Evolutionary conservation across 2,888 invertebrate species (phyloP).

Genomic region (Himalopsyche japonica): DNA sequence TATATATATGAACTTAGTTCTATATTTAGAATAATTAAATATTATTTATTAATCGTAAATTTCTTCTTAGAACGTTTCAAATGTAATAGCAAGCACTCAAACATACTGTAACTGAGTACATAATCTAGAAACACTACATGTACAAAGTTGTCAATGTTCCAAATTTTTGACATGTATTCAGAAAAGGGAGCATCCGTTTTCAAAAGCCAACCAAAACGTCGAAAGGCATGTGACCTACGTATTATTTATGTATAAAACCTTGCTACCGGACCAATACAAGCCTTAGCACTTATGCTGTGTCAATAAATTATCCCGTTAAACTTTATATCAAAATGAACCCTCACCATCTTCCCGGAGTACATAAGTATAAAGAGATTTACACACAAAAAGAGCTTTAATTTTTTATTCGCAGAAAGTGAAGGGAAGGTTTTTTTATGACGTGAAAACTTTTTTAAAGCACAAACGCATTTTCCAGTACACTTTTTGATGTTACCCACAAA

Average conservation of each 20-base stretch:
- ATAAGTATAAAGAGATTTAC: background rate
- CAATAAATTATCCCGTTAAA: conserved; percentile 38
- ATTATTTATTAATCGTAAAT: no score
- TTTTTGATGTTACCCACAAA: background rate
- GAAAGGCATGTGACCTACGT: conserved; percentile 16
- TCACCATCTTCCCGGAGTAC: conserved; percentile 19
- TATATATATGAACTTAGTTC: no score
- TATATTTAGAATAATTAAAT: no score
- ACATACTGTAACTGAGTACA: no score
- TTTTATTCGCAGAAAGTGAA: background rate
- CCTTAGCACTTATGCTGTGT: conserved; percentile 37
- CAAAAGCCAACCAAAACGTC: background rate
- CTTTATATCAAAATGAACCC: conserved; percentile 36
- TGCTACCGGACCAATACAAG: conserved; percentile 8
- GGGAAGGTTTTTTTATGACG: background rate
- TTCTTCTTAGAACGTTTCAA: no score
- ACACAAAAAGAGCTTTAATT: background rate
- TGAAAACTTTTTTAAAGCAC: background rate
- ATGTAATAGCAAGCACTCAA: background rate
- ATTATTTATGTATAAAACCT: conserved; percentile 34
- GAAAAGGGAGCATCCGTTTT: background rate
- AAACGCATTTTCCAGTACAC: no score
- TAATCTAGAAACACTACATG: conserved; percentile 3
- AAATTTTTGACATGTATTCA: background rate
- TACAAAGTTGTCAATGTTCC: background rate